Base-by-base conservation (phyloP, 2,113 vertebrate genomes). In the Thalassarche chlororhynchos region DNA sequence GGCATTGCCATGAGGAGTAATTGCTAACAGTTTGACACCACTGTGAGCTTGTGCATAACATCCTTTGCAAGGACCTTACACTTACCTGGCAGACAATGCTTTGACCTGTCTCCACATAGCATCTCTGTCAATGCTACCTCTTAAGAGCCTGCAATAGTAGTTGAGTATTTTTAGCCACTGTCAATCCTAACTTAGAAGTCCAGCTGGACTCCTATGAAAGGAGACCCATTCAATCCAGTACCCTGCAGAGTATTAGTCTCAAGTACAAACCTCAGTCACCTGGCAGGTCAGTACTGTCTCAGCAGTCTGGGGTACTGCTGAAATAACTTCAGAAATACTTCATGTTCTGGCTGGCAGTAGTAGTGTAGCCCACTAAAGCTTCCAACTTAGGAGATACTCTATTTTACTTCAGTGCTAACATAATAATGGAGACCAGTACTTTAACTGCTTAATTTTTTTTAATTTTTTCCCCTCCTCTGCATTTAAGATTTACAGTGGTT, bases 401-500 rank as follows among this genome's bases (percentile, higher is more conserved):
- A 8, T 47, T 78, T 86, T 46, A 77, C 32, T 83, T 70, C 19
- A 84, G 18, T 42, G 25, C 14, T 42, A 77, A 52, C 7, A 17
- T 36, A 96, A 87, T 86, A 96, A 94, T 4, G 0, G 4, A 95
- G 40, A 89, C 69, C 34, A 76, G 79, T 16, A 61, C 13, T 81
- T 83, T 9, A 88, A 75, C 9, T 90, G 84, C 77, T 92, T 91
- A 6, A 60, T 90, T 68, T 96, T 78, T 70, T 85, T 98, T 98
- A 97, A 69, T 82, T 96, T 90, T 80, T 40, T 13, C 32, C 69
- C 80, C 87, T 87, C 7, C 4, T 92, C 47, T 97, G 94, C 84
- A 95, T 95, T 98, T 94, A 69, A 96, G 95, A 97, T 98, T 97
- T 98, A 98, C 98, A 98, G 97, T 98, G 95, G 94, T 96, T 98